Conservation (phyloP, 2,888 invertebrate genomes). For the Desoria tigrina region DNA sequence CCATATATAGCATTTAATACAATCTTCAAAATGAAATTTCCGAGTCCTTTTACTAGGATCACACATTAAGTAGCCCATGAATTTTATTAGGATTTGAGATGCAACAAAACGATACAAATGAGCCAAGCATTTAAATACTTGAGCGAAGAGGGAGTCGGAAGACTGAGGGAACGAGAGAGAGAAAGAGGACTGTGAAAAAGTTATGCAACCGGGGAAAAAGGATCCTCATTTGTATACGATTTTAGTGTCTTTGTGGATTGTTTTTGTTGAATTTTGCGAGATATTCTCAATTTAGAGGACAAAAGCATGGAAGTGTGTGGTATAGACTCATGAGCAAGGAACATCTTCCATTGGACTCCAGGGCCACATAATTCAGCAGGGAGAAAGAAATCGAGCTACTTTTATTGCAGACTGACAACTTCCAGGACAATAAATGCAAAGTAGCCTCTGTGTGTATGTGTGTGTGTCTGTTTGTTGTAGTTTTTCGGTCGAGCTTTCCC, state of each 20-base stretch:
- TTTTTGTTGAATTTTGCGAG: neutral
- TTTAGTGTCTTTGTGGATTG: slow-evolving; percentile 12
- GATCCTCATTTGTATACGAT: slow-evolving; percentile 2
- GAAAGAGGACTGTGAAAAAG: neutral
- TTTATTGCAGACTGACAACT: slow-evolving; percentile 28
- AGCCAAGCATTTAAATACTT: too few species aligned
- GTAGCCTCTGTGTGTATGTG: slow-evolving; percentile 13
- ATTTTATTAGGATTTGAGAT: too few species aligned
- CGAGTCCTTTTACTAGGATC: too few species aligned
- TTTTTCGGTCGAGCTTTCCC: neutral
- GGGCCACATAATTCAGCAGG: slow-evolving; percentile 23
- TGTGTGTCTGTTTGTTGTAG: too few species aligned
- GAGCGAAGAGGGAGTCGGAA: too few species aligned
- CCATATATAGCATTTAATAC: too few species aligned
- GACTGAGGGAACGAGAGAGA: neutral
- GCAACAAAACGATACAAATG: too few species aligned
- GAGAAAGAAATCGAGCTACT: slow-evolving; percentile 26
- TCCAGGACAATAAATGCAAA: slow-evolving; percentile 23
- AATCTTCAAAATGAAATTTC: too few species aligned
- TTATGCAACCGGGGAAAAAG: neutral
- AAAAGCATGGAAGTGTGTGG: neutral
- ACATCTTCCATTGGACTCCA: slow-evolving; percentile 23
- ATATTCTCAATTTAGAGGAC: slow-evolving; percentile 4
- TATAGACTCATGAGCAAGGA: slow-evolving; percentile 9
- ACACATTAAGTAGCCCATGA: too few species aligned